Evolutionary conservation across 35 echinoderm and acorn worm genomes (phyloP).

Genomic region (Chiridota heheva): DNA sequence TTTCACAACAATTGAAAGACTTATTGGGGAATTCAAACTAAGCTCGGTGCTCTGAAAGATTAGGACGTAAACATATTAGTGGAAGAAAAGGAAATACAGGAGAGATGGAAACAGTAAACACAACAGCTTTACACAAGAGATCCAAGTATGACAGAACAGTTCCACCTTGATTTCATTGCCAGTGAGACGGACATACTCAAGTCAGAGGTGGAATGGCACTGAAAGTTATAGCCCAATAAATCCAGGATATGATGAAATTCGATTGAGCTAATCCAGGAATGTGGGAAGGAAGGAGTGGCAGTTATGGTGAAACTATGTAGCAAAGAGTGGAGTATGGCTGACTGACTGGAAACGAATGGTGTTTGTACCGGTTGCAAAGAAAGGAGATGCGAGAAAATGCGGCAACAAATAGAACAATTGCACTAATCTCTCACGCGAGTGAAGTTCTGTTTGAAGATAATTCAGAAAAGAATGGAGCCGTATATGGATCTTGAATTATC

Average conservation of each 20-base stretch:
- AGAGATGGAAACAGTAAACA: slow-evolving; percentile 1
- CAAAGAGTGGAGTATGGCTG: not conserved
- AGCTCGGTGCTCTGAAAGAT: slow-evolving; percentile 3
- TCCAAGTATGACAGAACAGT: not conserved
- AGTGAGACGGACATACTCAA: not conserved
- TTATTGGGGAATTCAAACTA: not conserved
- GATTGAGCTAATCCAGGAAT: too few species aligned
- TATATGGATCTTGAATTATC: too few species aligned
- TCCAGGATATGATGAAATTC: not conserved
- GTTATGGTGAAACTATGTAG: not conserved
- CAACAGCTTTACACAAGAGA: slow-evolving; percentile 13
- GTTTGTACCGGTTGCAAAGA: not conserved
- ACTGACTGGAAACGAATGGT: slow-evolving; percentile 1
- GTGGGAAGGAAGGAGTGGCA: too few species aligned
- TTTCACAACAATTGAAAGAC: not conserved
- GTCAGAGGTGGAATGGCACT: not conserved
- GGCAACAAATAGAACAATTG: slow-evolving; percentile 15
- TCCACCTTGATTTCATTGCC: not conserved
- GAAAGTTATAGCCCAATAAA: not conserved
- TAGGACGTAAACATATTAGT: not conserved
- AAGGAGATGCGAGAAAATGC: not conserved
- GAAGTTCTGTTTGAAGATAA: too few species aligned
- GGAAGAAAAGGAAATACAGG: slow-evolving; percentile 7
- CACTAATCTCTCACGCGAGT: not conserved
- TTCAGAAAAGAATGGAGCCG: too few species aligned